These are phyloP conservation scores for Tupaia chinensis DNA, from an alignment of 2,113 vertebrate genomes.

Conservation along the genomic window DNA sequence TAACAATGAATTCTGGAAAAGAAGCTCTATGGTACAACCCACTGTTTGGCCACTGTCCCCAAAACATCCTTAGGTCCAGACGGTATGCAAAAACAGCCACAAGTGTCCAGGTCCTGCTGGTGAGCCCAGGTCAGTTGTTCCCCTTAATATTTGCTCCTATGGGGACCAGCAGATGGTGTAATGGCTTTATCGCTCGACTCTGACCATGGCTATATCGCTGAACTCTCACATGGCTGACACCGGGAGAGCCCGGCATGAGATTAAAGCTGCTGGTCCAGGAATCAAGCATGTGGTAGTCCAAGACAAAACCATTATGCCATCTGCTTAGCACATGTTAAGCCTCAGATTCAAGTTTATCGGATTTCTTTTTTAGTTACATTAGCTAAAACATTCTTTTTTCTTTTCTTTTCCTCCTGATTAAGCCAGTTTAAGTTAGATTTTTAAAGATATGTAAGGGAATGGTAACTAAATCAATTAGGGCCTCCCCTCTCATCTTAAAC, in stretches of 20 bases:
- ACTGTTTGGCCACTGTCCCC: not conserved
- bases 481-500: not conserved
- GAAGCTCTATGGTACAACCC: not conserved
- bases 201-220: too few relatives aligned
- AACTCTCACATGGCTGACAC: too few relatives aligned
- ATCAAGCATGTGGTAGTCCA: too few relatives aligned
- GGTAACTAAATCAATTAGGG: not conserved
- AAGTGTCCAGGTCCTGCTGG: not conserved
- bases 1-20: not conserved
- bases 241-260: too few relatives aligned
- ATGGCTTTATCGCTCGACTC: too few relatives aligned
- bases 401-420: not conserved
- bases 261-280: too few relatives aligned
- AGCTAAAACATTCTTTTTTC: not conserved
- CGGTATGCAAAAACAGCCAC: not conserved
- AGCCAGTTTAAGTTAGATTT: not conserved
- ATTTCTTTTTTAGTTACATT: not conserved
- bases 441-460: not conserved
- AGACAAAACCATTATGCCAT: too few relatives aligned
- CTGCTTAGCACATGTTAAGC: not conserved
- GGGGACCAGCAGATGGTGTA: too few relatives aligned
- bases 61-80: not conserved
- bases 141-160: not conserved
- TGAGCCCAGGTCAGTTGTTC: not conserved
- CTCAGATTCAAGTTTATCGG: not conserved